Evolutionary conservation across 1,140 invertebrate species (phyloP).

Genomic region (Anastrepha obliqua): DNA sequence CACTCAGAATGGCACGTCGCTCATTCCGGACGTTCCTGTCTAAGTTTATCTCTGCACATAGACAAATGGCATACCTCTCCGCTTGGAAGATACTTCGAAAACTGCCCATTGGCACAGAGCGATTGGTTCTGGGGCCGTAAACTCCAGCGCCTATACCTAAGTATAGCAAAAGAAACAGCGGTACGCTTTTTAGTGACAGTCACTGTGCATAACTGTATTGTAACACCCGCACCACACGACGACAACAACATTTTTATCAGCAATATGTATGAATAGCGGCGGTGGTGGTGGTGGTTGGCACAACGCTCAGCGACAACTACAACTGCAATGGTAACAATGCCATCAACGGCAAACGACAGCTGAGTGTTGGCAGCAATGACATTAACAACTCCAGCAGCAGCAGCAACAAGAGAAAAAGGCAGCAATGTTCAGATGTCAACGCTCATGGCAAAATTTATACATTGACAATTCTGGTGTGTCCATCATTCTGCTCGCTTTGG

Average conservation of each 20-base stretch:
- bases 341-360: conserved; percentile 26
- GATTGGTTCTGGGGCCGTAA: no score
- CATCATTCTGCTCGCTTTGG: neutral
- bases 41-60: no score
- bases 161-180: no score
- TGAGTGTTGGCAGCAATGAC: neutral
- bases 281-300: no score
- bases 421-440: neutral
- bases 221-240: neutral
- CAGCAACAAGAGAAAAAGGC: neutral
- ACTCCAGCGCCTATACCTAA: no score
- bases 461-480: neutral
- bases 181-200: no score
- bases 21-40: no score
- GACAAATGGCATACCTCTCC: no score
- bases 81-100: no score
- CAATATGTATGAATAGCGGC: neutral
- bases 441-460: neutral
- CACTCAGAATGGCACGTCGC: no score
- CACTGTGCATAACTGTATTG: no score
- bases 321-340: conserved; percentile 2
- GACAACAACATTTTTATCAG: neutral
- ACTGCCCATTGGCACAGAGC: no score
- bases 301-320: neutral
- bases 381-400: conserved; percentile 2